Conservation (phyloP, 2,888 invertebrate species). For the Phragmatobia fuliginosa region DNA sequence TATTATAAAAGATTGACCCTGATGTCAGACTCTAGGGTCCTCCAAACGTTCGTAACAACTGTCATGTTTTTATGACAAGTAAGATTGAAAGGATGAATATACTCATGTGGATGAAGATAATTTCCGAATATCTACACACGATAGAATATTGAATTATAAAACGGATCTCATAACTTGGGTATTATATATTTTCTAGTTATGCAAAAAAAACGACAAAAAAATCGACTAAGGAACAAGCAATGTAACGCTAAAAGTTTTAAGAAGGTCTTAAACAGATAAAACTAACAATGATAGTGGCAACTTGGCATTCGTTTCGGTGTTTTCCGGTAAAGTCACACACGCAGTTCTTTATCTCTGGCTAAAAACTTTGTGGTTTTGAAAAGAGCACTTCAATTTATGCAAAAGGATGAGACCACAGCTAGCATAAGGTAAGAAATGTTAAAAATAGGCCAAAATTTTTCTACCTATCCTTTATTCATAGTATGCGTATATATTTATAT, state of each 20-base stretch:
- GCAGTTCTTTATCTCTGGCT: background rate
- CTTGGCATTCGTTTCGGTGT: background rate
- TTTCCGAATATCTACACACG: background rate
- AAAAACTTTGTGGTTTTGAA: background rate
- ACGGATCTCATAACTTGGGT: background rate
- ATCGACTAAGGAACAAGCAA: background rate
- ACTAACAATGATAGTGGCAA: background rate
- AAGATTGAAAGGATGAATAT: background rate
- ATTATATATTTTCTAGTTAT: background rate
- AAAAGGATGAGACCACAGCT: background rate
- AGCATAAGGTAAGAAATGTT: background rate
- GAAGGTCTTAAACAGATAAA: background rate
- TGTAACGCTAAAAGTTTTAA: background rate
- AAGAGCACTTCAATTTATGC: background rate
- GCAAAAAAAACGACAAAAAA: background rate
- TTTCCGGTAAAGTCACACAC: background rate
- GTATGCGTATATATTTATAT: too few relatives aligned
- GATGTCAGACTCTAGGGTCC: background rate
- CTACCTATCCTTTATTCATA: too few relatives aligned
- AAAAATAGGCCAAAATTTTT: background rate
- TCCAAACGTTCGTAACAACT: background rate
- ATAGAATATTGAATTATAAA: background rate
- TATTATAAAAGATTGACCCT: background rate
- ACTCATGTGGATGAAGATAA: background rate
- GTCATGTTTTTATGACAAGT: constrained; percentile 1